phyloP scores from a whole-genome alignment of 2,113 vertebrate genomes.

The Aptenodytes patagonicus region DNA sequence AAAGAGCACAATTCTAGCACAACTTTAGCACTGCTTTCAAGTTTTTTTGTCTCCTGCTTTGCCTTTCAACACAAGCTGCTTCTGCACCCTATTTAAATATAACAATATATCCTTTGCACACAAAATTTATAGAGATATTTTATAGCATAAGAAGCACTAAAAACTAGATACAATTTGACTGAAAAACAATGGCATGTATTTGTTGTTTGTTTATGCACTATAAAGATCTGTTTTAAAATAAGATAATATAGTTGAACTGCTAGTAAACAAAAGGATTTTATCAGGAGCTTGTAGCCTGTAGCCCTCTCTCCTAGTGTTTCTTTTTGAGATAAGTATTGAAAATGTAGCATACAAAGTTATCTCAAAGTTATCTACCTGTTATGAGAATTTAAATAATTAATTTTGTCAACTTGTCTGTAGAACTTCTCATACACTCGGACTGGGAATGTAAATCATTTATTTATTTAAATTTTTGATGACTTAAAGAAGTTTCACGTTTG shows the following conservation, averaged over 20 bases:
- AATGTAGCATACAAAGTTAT: neutral
- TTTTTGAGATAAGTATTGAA: neutral
- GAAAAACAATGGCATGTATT: neutral
- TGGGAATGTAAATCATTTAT: neutral
- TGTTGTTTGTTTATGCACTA: neutral
- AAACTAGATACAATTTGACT: neutral
- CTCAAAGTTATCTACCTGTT: neutral
- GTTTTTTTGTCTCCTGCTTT: neutral
- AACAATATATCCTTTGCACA: neutral
- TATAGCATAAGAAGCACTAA: neutral
- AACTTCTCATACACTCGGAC: neutral
- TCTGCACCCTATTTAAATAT: neutral
- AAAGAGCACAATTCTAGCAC: neutral
- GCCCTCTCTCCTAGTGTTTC: neutral
- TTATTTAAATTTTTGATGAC: conserved; percentile 13
- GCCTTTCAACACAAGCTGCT: neutral
- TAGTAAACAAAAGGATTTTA: neutral
- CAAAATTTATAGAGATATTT: neutral
- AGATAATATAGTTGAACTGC: neutral
- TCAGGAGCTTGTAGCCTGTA: neutral
- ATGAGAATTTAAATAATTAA: neutral
- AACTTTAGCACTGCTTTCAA: neutral
- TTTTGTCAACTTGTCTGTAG: neutral
- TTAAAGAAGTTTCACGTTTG: neutral
- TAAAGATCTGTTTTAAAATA: neutral